Evolutionary conservation across 2,888 invertebrate genomes (phyloP).

Genomic region (Drosophila birchii): DNA sequence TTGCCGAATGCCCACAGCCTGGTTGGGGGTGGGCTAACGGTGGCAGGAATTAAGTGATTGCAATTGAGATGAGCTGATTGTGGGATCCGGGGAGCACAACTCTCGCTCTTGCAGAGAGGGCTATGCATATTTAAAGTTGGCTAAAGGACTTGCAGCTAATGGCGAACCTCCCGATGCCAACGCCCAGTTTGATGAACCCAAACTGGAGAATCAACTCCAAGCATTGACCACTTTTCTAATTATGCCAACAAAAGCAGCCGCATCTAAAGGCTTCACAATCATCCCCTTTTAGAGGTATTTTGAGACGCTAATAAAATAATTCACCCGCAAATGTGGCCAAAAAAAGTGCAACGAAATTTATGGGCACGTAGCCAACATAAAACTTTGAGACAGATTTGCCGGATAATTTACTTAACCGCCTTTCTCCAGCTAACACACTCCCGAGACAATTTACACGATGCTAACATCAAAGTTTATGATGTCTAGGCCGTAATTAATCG

Average conservation of each 20-base stretch:
- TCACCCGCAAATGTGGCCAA: conserved; percentile 45
- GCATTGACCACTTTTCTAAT: conserved; percentile 67
- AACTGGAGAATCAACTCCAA: neutral
- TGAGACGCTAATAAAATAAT: conserved; percentile 56
- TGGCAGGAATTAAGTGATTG: conserved; percentile 42
- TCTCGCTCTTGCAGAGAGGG: conserved; percentile 19
- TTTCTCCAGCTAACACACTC: conserved; percentile 20
- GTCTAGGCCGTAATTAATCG: conserved; percentile 69
- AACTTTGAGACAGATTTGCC: conserved; percentile 40
- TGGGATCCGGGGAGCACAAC: conserved; percentile 14
- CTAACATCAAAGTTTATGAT: conserved; percentile 70
- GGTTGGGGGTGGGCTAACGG: conserved; percentile 2
- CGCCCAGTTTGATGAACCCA: conserved; percentile 51
- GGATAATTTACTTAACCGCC: conserved; percentile 60
- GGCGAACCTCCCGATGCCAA: conserved; percentile 5
- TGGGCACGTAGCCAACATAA: conserved; percentile 71
- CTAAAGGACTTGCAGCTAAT: conserved; percentile 41
- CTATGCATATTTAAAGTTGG: conserved; percentile 50
- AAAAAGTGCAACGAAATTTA: conserved; percentile 63
- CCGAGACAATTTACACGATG: conserved; percentile 58
- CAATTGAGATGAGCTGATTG: conserved; percentile 50
- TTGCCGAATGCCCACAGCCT: conserved; percentile 29
- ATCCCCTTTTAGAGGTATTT: conserved; percentile 18
- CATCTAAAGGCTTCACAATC: conserved; percentile 1
- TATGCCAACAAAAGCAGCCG: conserved; percentile 56